Evolutionary conservation across 2,888 invertebrate species (phyloP), one percentile per base, ranked within the genome.

Genomic region (Erebia palarica): DNA sequence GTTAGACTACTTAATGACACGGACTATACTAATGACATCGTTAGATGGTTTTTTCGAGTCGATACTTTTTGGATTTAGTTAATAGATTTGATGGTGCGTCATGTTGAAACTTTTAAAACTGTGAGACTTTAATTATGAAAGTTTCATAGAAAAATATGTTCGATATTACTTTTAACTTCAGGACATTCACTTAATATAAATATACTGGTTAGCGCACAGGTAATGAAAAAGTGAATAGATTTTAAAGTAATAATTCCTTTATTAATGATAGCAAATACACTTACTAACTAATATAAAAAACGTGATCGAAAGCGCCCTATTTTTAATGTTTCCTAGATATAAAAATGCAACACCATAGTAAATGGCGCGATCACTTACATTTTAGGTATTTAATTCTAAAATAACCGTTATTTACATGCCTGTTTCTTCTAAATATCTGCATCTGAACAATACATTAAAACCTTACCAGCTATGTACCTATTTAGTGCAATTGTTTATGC

Each of bases 391-490:
- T 83, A 85, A 83, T 78, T 83, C 84, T 87, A 87, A 84, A 61
- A 81, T 85, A 86, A 86, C 78, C 80, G 82, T 88, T 92, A 92
- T 91, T 90, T 92, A 92, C 92, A 92, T 86, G 87, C 84, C 86
- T 88, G 88, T 58, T 90, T 88, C 92, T 90, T 90, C 92, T 91
- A 91, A 92, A 93, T 92, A 92, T 92, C 89, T 91, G 91, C 92
- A 91, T 92, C 92, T 92, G 92, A 93, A 93, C 91, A 92, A 91
- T 91, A 92, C 90, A 89, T 90, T 92, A 91, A 91, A 92, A 91
- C 87, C 91, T 92, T 91, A 93, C 73, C 73, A 49, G 69, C 89
- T 91, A 91, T 79, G 72, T 79, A 81, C 79, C 83, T 86, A 82
- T 83, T 82, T 80, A 83, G 90, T 91, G 91, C 92, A 92, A 92